Evolutionary conservation across 2,888 invertebrate genomes (phyloP).

Genomic region (Anoplius nigerrimus): DNA sequence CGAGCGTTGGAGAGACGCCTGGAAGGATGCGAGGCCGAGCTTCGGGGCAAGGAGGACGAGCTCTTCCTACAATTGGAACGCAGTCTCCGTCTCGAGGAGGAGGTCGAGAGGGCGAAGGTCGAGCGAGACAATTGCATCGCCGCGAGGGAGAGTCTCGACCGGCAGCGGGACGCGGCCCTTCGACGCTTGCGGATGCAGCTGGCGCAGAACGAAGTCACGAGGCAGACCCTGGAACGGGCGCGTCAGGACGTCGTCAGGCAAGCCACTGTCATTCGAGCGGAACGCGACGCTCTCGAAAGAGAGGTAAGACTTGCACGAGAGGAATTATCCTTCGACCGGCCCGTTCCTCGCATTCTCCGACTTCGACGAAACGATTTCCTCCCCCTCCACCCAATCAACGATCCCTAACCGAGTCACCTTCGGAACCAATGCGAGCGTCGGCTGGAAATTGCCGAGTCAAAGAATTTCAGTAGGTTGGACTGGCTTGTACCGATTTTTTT

Average conservation of each 20-base stretch:
- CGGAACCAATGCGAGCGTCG: too few species aligned
- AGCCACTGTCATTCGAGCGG: constrained; percentile 78
- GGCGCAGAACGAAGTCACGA: constrained; percentile 77
- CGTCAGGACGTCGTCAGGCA: constrained; percentile 79
- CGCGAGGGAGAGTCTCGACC: constrained; percentile 66
- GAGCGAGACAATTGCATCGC: constrained; percentile 66
- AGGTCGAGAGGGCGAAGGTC: constrained; percentile 64
- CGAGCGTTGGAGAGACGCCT: constrained; percentile 76
- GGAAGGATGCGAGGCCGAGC: constrained; percentile 77
- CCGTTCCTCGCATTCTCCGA: too few species aligned
- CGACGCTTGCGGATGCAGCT: constrained; percentile 78
- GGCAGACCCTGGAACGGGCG: constrained; percentile 78
- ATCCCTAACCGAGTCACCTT: too few species aligned
- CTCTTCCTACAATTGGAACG: constrained; percentile 79
- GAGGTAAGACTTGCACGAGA: constrained; percentile 75
- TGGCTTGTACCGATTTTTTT: constrained; percentile 12
- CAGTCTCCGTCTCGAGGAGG: constrained; percentile 78
- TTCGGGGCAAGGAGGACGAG: constrained; percentile 80
- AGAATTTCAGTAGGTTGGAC: too few species aligned
- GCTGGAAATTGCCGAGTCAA: too few species aligned
- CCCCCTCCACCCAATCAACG: too few species aligned
- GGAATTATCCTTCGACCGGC: too few species aligned
- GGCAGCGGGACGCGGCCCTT: constrained; percentile 64
- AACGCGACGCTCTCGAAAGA: constrained; percentile 78
- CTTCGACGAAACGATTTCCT: too few species aligned